Evolutionary conservation across 2,888 invertebrate genomes (phyloP).

Genomic region (Agrotis puta): DNA sequence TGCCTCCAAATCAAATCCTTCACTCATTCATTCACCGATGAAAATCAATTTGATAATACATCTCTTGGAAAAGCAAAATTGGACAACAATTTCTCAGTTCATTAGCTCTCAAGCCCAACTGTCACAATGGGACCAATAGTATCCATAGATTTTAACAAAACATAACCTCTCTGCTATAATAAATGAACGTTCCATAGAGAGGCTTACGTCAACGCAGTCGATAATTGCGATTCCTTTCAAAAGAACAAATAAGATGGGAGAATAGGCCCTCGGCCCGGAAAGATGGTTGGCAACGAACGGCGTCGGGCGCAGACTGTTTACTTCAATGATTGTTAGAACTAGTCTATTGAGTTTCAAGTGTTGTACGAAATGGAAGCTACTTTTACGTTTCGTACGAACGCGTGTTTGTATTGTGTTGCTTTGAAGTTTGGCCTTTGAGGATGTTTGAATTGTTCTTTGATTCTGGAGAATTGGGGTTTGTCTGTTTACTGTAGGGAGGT

Average conservation of each 20-base stretch:
- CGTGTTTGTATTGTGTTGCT: conserved; percentile 30
- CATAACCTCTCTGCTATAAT: conserved; percentile 37
- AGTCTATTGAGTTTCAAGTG: conserved; percentile 49
- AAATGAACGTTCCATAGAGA: conserved; percentile 46
- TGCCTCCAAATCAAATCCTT: neutral
- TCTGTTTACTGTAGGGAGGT: neutral
- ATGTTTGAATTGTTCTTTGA: conserved; percentile 18
- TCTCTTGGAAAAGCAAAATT: neutral
- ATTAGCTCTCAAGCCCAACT: conserved; percentile 13
- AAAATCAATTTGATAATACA: conserved; percentile 12
- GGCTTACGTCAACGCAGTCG: conserved; percentile 59
- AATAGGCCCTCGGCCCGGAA: conserved; percentile 61
- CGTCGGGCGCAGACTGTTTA: conserved; percentile 74
- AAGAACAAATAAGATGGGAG: conserved; percentile 64
- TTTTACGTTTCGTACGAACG: conserved; percentile 24
- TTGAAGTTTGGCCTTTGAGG: conserved; percentile 27
- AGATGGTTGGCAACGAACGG: conserved; percentile 47
- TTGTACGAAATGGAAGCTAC: conserved; percentile 46
- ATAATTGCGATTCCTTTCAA: conserved; percentile 70
- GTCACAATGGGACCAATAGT: conserved; percentile 36
- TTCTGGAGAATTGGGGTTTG: conserved; percentile 1
- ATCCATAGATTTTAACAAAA: conserved; percentile 34
- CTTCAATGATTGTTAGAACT: conserved; percentile 67
- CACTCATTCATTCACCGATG: conserved; percentile 12
- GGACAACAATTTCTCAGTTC: conserved; percentile 13